A percentile compares a stretch with the other conserved stretches of the same genome.
These are phyloP conservation scores for Chloroceryle inda DNA, from an alignment of 2,797 vertebrate species.

Conservation along the genomic window DNA sequence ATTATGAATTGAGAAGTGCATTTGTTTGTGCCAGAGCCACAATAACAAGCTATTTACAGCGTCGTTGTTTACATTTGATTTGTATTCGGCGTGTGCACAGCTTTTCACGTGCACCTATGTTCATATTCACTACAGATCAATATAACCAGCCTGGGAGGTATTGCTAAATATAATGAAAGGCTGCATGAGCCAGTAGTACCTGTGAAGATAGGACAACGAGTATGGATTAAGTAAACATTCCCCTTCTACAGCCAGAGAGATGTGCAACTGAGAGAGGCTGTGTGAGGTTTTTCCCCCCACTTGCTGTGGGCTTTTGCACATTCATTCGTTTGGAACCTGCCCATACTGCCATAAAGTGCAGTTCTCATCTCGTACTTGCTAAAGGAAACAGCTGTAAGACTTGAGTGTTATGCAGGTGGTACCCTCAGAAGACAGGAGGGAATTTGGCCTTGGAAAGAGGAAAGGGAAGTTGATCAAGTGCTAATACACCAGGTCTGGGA, in stretches of 20 bases:
- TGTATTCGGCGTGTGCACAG: neutral
- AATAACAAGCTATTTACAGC: no score
- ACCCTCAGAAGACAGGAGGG: neutral
- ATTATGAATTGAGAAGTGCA: neutral
- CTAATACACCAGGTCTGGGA: neutral
- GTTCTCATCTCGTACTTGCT: neutral
- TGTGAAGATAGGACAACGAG: neutral
- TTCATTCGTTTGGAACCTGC: neutral
- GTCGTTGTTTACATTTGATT: neutral
- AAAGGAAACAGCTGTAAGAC: neutral
- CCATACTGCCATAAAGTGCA: neutral
- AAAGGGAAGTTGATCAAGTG: neutral
- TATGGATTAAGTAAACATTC: neutral
- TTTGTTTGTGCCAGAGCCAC: neutral
- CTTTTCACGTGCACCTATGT: neutral
- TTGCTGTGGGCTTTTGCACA: neutral
- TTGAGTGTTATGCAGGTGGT: neutral
- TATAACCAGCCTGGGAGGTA: neutral
- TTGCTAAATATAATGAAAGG: neutral
- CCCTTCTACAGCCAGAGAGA: neutral
- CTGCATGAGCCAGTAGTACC: neutral
- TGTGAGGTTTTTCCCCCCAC: neutral
- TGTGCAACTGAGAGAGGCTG: neutral
- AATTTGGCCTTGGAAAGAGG: conserved; percentile 8
- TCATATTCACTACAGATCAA: neutral